phyloP scores from a whole-genome alignment of 2,888 invertebrate species.

The Drosophila multiciliata region DNA sequence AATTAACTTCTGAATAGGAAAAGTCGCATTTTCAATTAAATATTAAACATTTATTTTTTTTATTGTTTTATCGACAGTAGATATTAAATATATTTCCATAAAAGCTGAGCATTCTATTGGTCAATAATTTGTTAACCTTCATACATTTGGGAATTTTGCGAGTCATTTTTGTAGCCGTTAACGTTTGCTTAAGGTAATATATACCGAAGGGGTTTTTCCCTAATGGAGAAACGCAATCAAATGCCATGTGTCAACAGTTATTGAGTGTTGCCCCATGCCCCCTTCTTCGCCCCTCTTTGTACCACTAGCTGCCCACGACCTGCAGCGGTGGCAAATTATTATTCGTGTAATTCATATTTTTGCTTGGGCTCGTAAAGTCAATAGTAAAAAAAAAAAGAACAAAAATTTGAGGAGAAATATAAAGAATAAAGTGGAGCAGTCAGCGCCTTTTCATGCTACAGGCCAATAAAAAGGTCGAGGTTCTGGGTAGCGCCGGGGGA shows the following conservation, averaged over 20 bases:
- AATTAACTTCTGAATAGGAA: background rate
- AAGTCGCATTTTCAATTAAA: background rate
- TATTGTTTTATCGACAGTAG: background rate
- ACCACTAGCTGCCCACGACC: slow-evolving; percentile 36
- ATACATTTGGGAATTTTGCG: slow-evolving; percentile 22
- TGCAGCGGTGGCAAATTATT: slow-evolving; percentile 63
- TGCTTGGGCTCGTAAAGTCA: slow-evolving; percentile 55
- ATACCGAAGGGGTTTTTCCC: slow-evolving; percentile 27
- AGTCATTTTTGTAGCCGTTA: slow-evolving; percentile 32
- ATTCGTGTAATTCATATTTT: slow-evolving; percentile 58
- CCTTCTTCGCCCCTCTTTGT: no score
- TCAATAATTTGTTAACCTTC: slow-evolving; percentile 18
- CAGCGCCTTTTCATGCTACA: slow-evolving; percentile 68
- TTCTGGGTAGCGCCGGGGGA: background rate
- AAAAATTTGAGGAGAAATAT: background rate
- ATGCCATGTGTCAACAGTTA: slow-evolving; percentile 61
- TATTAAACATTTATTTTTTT: no score
- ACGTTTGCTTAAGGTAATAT: slow-evolving; percentile 9
- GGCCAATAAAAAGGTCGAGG: slow-evolving; percentile 66
- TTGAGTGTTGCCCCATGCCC: slow-evolving; percentile 37
- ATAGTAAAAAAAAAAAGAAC: slow-evolving; percentile 20
- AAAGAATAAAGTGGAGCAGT: slow-evolving; percentile 51
- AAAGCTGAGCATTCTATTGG: no score
- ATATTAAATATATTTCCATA: background rate
- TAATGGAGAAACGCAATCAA: slow-evolving; percentile 58